These are phyloP conservation scores for Oenanthe melanoleuca DNA, from an alignment of 2,113 vertebrate genomes.

Conservation along the genomic window DNA sequence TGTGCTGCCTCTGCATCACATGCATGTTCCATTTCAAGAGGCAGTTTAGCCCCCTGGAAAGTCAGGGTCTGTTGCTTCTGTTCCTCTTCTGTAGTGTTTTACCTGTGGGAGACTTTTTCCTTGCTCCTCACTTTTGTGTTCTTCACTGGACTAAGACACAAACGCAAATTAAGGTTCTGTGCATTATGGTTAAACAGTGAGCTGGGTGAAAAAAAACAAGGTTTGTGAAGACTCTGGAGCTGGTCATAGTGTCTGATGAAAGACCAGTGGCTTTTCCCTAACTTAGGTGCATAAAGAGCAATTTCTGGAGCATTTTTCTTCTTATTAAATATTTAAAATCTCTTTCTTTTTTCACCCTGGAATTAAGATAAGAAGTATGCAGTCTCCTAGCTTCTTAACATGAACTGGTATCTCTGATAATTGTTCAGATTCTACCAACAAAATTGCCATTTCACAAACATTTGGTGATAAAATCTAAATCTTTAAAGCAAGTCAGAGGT, in stretches of 20 bases:
- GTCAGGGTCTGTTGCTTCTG: neutral
- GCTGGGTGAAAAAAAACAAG: neutral
- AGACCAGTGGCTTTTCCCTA: neutral
- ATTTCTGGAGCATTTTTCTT: neutral
- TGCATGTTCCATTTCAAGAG: accelerated
- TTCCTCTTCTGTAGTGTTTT: neutral
- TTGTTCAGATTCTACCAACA: neutral
- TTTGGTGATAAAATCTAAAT: neutral
- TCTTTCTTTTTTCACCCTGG: neutral
- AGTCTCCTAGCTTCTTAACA: neutral
- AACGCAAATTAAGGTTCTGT: neutral
- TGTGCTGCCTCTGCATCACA: neutral
- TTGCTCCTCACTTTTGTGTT: neutral
- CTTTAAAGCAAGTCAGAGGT: neutral
- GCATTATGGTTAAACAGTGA: neutral
- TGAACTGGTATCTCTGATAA: neutral
- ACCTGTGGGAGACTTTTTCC: neutral
- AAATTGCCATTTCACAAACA: neutral
- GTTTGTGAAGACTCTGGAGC: neutral
- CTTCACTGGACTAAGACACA: neutral
- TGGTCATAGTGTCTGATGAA: neutral
- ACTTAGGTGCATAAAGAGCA: neutral
- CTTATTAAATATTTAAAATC: neutral
- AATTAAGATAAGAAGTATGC: neutral
- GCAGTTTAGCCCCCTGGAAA: neutral